Base-by-base conservation (phyloP, 2,888 invertebrate genomes). In the Hyppa rectilinea region DNA sequence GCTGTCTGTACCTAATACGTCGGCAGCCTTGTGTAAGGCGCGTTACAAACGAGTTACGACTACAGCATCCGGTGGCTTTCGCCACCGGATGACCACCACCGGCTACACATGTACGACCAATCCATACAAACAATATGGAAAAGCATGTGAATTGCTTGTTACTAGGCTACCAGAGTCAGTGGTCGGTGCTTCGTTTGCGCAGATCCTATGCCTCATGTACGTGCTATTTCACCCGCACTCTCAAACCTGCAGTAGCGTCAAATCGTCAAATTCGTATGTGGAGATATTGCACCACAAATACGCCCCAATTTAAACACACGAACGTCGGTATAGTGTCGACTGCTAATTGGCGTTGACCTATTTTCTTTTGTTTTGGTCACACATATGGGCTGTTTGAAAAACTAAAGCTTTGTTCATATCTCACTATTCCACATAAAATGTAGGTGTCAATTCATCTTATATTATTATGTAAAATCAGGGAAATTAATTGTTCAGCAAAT, bases 271-370 rank as follows among this genome's bases (percentile, higher is more conserved):
- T 26, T 64, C 45, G 49, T 65, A 4, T 23, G 23, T 1, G 7
- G 5, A 38, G 20, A 40, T 55, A 47, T 67, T 4, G 17, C 38
- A 67, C 53, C 29, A 55, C 36, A 31, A n/a, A 47, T 55, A 38
- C 14, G 26, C 17, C 6, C 38, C n/a, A 17, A 5, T 38, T 66
- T 64, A 36, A 29, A 34, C 12, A 52, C 34, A 55, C 31, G 26
- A 69, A n/a, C 31, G n/a, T n/a, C 14, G 9, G 31, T 69, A 17
- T 34, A 50, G 56, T n/a, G 26, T 34, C 9, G 29, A 17, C 49
- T 69, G 34, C 56, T 70, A 69, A 69, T 68, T 68, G 34, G 26
- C 49, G 34, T 70, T 70, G 69, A 70, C 56, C 69, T 70, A 69
- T 69, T 70, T 70, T 49, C 38, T 7, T 49, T 49, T 10, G 26